Conservation (phyloP, 2,113 vertebrate species). For the Menura novaehollandiae region DNA sequence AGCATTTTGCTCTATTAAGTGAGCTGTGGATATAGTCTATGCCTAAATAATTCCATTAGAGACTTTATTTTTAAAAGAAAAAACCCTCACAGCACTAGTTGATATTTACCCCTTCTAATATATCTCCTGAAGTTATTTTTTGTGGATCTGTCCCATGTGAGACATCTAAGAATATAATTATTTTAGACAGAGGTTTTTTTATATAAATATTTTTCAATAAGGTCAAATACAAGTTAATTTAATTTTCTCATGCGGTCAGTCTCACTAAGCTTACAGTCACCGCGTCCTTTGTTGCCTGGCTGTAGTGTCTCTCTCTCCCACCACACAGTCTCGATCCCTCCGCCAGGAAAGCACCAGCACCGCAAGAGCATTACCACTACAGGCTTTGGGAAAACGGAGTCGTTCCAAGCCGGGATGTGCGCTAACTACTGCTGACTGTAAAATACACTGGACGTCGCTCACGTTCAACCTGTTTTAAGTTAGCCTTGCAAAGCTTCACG, state of each 20-base stretch:
- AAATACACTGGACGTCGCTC: not conserved
- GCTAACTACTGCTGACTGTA: accelerated
- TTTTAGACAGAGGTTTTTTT: not conserved
- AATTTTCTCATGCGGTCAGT: not conserved
- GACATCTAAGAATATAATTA: not conserved
- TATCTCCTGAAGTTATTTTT: not conserved
- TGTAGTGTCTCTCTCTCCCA: not conserved
- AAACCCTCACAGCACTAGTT: not conserved
- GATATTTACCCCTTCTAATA: not conserved
- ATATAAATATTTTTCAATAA: not conserved
- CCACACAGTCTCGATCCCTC: not conserved
- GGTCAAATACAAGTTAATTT: too few species aligned
- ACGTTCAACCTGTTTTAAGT: not conserved
- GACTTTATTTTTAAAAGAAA: not conserved
- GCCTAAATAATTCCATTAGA: not conserved
- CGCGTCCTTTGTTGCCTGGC: not conserved
- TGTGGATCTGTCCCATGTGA: not conserved
- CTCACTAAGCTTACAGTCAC: not conserved
- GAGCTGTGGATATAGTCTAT: not conserved
- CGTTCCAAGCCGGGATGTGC: accelerated
- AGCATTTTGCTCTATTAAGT: not conserved
- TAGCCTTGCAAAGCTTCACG: not conserved
- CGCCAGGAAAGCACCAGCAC: accelerated
- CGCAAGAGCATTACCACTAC: accelerated
- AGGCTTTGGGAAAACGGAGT: not conserved